Evolutionary conservation across 1,140 invertebrate genomes (phyloP).

Genomic region (Trichonephila clavata): DNA sequence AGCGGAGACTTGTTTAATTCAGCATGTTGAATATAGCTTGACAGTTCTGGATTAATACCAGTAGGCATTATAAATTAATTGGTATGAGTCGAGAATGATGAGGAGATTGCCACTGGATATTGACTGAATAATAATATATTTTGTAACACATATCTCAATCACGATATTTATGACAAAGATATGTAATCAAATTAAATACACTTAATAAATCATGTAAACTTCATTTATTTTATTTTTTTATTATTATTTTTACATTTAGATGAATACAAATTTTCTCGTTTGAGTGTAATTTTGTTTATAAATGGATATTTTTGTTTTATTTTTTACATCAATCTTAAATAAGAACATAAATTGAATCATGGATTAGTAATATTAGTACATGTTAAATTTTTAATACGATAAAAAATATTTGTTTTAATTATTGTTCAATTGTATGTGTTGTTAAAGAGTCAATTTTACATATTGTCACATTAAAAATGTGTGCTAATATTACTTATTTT

Average conservation of each 20-base stretch:
- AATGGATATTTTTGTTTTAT: no score
- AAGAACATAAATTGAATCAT: no score
- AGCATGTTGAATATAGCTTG: neutral
- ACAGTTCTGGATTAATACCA: constrained; percentile 5
- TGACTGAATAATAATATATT: neutral
- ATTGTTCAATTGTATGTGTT: no score
- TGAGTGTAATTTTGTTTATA: no score
- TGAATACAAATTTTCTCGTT: neutral
- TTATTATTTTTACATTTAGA: neutral
- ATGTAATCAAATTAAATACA: neutral
- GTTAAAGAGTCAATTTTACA: no score
- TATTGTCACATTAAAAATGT: no score
- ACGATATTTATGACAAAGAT: neutral
- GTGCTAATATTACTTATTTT: no score
- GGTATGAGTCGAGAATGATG: neutral
- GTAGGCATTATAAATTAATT: constrained; percentile 15
- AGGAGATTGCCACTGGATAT: neutral
- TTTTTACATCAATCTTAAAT: no score
- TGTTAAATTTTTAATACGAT: no score
- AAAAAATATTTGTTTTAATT: no score
- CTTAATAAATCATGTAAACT: no score
- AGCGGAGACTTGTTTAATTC: neutral
- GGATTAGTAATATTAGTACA: no score
- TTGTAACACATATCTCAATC: neutral
- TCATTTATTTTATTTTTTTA: neutral